phyloP scores from a whole-genome alignment of 1,140 invertebrate species.

The Harpegnathos saltator region DNA sequence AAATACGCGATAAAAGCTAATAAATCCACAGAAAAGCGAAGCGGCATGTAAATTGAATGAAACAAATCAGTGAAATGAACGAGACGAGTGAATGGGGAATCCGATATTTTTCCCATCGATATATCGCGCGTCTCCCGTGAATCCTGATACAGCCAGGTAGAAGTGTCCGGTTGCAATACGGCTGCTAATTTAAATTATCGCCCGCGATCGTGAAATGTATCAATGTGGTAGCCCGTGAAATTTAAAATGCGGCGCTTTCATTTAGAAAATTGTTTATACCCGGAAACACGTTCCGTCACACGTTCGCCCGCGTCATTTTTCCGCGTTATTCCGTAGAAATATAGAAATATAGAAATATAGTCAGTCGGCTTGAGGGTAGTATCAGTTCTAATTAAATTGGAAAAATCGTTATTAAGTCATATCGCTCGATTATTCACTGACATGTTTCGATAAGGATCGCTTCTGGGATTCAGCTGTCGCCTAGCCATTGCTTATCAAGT shows the following conservation, averaged over 20 bases:
- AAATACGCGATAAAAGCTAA: conserved; percentile 51
- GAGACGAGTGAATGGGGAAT: conserved; percentile 22
- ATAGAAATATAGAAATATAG: too few relatives aligned
- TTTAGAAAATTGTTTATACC: neutral
- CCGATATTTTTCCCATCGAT: conserved; percentile 36
- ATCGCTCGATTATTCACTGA: too few relatives aligned
- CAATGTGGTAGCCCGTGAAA: neutral
- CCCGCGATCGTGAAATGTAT: too few relatives aligned
- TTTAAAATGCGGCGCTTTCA: neutral
- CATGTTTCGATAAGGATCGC: too few relatives aligned
- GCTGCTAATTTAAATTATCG: conserved; percentile 27
- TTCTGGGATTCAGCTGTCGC: too few relatives aligned
- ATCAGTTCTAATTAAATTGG: too few relatives aligned
- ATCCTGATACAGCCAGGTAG: conserved; percentile 6
- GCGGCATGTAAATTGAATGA: conserved; percentile 36
- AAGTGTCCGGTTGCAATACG: conserved; percentile 7
- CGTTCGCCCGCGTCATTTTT: too few relatives aligned
- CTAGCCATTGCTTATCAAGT: too few relatives aligned
- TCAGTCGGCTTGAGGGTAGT: too few relatives aligned
- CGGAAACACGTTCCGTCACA: neutral
- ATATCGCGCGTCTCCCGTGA: neutral
- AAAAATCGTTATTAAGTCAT: too few relatives aligned
- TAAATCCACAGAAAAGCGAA: conserved; percentile 29
- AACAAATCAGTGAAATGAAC: conserved; percentile 38
- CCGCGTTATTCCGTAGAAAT: too few relatives aligned